Base-by-base conservation (phyloP, 2,888 invertebrate genomes). In the Girardia tigrina region DNA sequence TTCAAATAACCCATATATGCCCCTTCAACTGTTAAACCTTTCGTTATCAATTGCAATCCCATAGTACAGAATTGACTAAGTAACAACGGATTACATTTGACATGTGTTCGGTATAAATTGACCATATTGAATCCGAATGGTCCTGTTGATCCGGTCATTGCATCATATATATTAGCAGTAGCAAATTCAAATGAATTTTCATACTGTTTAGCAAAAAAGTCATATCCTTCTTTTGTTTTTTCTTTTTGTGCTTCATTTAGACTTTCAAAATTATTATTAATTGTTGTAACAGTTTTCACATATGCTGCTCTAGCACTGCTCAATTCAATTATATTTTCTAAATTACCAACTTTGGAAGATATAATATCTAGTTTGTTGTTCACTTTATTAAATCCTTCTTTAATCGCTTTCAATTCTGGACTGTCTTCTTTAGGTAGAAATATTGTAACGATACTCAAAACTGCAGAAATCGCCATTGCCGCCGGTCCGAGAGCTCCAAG, bases 201-300 rank as follows among this genome's bases (percentile, higher is more conserved):
- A 56, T 56, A 56, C 23, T 56, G 56, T 56, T 56, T 56, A 12
- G 56, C 56, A 56, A 56, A 56, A 23, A 56, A 56, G n/a, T 23
- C 56, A n/a, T 56, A 56, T 56, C 56, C 56, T 56, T 56, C 56
- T 56, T 56, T 56, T 56, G 56, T 56, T n/a, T 56, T 56, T 56
- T 56, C 56, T 56, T 56, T 56, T 56, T 56, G 56, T 20, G 56
- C 56, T 12, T 56, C 56, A 20, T 56, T 23, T 20, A 56, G 56
- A 8, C 20, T 23, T 56, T 56, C 23, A n/a, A 12, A 56, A 56
- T 56, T 56, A 56, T 56, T 4, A n/a, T 56, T 56, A 23, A 56
- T 56, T 12, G 4, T 8, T 8, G 56, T 56, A 16, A 56, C 56
- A 8, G 56, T 56, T 56, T 56, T 56, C n/a, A 56, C 56, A n/a